These are phyloP conservation scores for Euplexia lucipara DNA, from an alignment of 2,888 invertebrate genomes.

Conservation along the genomic window DNA sequence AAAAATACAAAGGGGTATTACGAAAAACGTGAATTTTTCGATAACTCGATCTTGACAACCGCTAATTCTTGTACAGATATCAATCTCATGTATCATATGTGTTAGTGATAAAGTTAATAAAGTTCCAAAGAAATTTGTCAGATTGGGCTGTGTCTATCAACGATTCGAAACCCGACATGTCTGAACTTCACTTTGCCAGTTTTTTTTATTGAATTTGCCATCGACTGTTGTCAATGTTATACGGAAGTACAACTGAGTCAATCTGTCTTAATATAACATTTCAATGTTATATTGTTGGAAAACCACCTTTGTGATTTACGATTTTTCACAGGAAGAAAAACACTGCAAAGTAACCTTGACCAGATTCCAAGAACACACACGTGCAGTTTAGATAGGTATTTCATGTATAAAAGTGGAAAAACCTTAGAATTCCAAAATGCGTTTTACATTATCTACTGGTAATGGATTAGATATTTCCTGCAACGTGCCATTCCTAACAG, in stretches of 20 bases:
- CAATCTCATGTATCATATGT: no score
- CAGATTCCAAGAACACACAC: conserved; percentile 39
- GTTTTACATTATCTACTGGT: neutral
- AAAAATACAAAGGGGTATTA: no score
- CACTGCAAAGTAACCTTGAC: conserved; percentile 23
- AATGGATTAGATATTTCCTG: neutral
- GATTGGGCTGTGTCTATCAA: no score
- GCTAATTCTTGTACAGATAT: no score
- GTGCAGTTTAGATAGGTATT: conserved; percentile 34
- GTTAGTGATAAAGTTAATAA: no score
- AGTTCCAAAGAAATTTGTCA: no score
- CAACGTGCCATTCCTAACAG: neutral
- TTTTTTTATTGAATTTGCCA: neutral
- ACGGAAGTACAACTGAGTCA: neutral
- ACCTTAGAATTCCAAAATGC: conserved; percentile 8
- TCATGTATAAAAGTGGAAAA: conserved; percentile 14
- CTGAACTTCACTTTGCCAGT: no score
- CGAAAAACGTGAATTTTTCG: no score
- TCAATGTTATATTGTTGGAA: neutral
- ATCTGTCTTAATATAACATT: neutral
- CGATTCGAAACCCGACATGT: no score
- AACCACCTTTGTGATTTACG: neutral
- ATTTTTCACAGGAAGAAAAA: conserved; percentile 24
- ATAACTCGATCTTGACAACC: no score
- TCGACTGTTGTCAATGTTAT: neutral